These are phyloP conservation scores for Sitophilus oryzae DNA, from an alignment of 1,140 invertebrate species.

Conservation along the genomic window DNA sequence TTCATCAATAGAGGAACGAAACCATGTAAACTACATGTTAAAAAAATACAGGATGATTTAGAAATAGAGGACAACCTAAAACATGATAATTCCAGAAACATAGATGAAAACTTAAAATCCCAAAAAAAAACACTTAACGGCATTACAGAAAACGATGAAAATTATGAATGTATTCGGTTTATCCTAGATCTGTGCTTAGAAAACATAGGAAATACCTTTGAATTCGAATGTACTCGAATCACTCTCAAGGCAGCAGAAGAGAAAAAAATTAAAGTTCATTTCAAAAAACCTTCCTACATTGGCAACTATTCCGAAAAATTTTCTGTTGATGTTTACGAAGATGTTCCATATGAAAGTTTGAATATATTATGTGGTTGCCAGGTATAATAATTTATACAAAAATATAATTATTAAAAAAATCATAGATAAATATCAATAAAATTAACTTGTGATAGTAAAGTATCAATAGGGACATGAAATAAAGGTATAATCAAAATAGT, in stretches of 20 bases:
- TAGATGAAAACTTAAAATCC: too few species aligned
- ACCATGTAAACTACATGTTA: conserved; percentile 17
- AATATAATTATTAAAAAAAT: too few species aligned
- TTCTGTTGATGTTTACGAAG: conserved; percentile 17
- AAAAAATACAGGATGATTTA: conserved; percentile 17
- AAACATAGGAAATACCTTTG: conserved; percentile 19
- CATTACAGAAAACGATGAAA: background rate
- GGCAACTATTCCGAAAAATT: conserved; percentile 26
- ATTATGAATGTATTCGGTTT: background rate
- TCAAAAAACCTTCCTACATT: conserved; percentile 20
- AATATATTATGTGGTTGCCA: conserved; percentile 8
- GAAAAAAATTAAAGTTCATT: conserved; percentile 15
- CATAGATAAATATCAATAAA: too few species aligned
- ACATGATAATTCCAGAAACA: conserved; percentile 9
- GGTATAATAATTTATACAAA: too few species aligned
- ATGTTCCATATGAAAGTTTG: background rate
- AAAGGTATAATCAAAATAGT: too few species aligned
- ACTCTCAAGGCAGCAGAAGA: background rate
- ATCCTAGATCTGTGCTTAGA: conserved; percentile 17
- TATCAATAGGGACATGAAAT: too few species aligned
- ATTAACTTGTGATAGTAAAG: too few species aligned
- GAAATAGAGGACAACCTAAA: conserved; percentile 1
- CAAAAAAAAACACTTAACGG: background rate
- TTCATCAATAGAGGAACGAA: conserved; percentile 21
- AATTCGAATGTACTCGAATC: conserved; percentile 19